Evolutionary conservation across 1,140 invertebrate species (phyloP).

Genomic region (Listronotus oregonensis): DNA sequence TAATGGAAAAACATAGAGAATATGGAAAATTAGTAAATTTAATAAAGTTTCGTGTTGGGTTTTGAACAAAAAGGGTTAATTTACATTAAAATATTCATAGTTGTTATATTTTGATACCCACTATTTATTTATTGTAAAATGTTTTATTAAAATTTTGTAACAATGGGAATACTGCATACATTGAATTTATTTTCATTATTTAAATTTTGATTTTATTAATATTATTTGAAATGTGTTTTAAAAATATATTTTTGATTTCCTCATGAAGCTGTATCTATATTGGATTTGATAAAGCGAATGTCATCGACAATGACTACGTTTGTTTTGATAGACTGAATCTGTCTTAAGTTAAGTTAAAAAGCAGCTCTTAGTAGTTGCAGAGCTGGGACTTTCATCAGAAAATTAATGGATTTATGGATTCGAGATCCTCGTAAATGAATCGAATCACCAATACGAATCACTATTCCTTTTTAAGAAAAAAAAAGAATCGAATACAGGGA

Average conservation of each 20-base stretch:
- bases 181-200: slow-evolving; percentile 5
- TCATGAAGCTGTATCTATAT: no score
- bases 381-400: no score
- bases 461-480: no score
- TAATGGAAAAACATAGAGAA: slow-evolving; percentile 31
- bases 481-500: no score
- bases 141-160: slow-evolving; percentile 10
- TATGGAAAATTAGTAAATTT: slow-evolving; percentile 35
- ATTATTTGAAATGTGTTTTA: background rate
- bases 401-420: no score
- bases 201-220: slow-evolving; percentile 1
- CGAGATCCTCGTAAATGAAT: no score
- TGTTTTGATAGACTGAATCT: no score
- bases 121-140: slow-evolving; percentile 33
- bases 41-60: slow-evolving; percentile 25
- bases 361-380: no score
- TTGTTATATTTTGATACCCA: slow-evolving; percentile 9
- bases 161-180: slow-evolving; percentile 12
- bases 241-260: background rate
- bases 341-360: no score
- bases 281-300: no score
- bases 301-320: no score
- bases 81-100: slow-evolving; percentile 32
- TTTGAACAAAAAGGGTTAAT: slow-evolving; percentile 23
- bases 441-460: no score